Percentiles rank a stretch among this genome's conserved stretches.
Evolutionary conservation across 2,113 vertebrate genomes (phyloP).

Genomic region (Ameiurus melas): DNA sequence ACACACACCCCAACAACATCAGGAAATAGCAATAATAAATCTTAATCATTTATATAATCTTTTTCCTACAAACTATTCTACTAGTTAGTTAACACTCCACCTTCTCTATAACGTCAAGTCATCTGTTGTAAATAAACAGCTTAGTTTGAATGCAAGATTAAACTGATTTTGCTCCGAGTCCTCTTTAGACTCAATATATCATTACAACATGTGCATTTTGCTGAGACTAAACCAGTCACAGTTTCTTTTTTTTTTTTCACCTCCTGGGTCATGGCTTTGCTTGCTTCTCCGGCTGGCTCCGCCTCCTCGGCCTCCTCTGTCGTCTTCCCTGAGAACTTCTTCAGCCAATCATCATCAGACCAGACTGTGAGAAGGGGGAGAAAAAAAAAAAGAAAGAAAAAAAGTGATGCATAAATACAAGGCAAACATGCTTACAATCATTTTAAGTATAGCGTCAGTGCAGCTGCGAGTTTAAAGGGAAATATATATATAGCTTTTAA

Average conservation of each 20-base stretch:
- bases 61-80: not conserved
- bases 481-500: too few relatives aligned
- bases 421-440: not conserved
- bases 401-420: not conserved
- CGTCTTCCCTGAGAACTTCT: conserved; percentile 96
- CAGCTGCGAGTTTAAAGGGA: not conserved
- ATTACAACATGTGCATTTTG: not conserved
- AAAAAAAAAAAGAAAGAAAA: too few relatives aligned
- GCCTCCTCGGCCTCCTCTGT: conserved; percentile 84
- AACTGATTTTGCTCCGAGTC: not conserved
- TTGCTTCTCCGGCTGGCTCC: conserved; percentile 70
- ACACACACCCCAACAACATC: not conserved
- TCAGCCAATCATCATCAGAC: conserved; percentile 98
- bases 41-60: too few relatives aligned
- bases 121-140: not conserved
- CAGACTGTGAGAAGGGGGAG: conserved; percentile 82
- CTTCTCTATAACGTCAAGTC: not conserved
- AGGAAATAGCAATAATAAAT: not conserved
- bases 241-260: conserved; percentile 58
- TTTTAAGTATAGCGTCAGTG: not conserved
- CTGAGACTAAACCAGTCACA: not conserved
- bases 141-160: not conserved
- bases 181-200: not conserved
- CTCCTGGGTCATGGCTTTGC: conserved; percentile 77
- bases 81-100: not conserved